Base-by-base conservation (phyloP, 2,113 vertebrate species). In the Lasiurus cinereus region DNA sequence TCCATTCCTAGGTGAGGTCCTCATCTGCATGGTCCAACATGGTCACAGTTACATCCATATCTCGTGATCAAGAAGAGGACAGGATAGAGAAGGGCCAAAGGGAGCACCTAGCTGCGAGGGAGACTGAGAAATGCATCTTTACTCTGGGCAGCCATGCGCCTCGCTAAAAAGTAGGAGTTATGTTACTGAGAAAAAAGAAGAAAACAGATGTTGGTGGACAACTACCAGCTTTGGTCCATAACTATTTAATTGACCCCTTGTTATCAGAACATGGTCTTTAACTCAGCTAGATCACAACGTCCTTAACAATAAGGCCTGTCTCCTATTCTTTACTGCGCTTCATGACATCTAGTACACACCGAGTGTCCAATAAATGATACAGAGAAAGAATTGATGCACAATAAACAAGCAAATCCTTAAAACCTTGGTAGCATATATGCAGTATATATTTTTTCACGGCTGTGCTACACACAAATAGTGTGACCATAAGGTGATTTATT, bases 231-330 rank as follows among this genome's bases (percentile, higher is more conserved):
- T 74, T 39, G 64, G 33, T 22, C 39, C 76, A 70, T 43, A 67
- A 36, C 62, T 64, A 54, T 83, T 59, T 70, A 54, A 73, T 48
- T 15, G 36, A 66, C 64, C 43, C 87, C 24, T 87, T 78, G 14
- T 80, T 59, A 78, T 64, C 85, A 86, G 74, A 85, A 66, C 8
- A 46, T 22, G 66, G 70, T 48, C 79, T 94, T 94, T 77, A 33
- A 93, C 29, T 86, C 54, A 46, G 59, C 36, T 66, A 86, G 74
- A 83, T 52, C 73, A 66, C 62, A 59, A 48, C 29, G 43, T 90
- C 74, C 79, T 86, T 69, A 39, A 59, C 9, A 80, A 3, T 56
- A 84, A 84, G 22, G 43, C 43, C 8, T 77, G 5, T 59, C 36
- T 84, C 89, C 33, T n/a, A 13, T 31, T 43, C 36, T 83, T 80